Base-by-base conservation (phyloP, 2,797 vertebrate genomes). In the Rhyacichthys aspro region DNA sequence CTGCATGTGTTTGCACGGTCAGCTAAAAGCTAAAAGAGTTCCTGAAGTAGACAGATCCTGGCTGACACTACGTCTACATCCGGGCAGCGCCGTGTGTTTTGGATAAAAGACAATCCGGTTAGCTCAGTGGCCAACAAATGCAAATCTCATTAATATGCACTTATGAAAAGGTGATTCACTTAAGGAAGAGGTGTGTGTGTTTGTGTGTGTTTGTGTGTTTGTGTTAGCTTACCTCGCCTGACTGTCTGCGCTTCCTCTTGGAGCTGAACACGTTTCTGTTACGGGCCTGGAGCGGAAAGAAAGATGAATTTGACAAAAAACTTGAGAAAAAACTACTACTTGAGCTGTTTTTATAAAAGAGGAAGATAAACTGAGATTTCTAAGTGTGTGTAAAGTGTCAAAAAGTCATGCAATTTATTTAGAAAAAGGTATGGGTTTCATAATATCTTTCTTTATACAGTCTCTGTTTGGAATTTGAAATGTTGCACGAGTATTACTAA, bases 161-260 rank as follows among this genome's bases (percentile, higher is more conserved):
- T 87, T 70, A 75, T 80, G 69, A 69, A 75, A 83, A 63, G 19
- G 33, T 58, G 36, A 45, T 72, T 66, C 36, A 74, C 66, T 78
- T 60, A 58, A 18, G 19, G 43, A 58, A 55, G 43, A 36, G 17
- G 43, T 38, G 14, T 12, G 34, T 46, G 46, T 10, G 11, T 69
- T 52, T 70, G 65, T 8, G 41, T 70, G 57, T 57, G 68, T 63
- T 23, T 43, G 39, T 32, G 50, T 34, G 38, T 28, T n/a, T n/a
- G n/a, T n/a, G 9, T 46, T 42, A 61, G 67, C 91, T 59, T 59
- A 93, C 93, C 90, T 94, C 93, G 83, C 89, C 93, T 1, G 93
- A 94, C 77, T 96, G 95, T 47, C 95, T 91, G 61, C 95, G 91
- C 58, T 86, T 95, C 50, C 97, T 94, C 79, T 94, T 93, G 9